Conservation (phyloP, 2,113 vertebrate species). For the Oxyura jamaicensis region DNA sequence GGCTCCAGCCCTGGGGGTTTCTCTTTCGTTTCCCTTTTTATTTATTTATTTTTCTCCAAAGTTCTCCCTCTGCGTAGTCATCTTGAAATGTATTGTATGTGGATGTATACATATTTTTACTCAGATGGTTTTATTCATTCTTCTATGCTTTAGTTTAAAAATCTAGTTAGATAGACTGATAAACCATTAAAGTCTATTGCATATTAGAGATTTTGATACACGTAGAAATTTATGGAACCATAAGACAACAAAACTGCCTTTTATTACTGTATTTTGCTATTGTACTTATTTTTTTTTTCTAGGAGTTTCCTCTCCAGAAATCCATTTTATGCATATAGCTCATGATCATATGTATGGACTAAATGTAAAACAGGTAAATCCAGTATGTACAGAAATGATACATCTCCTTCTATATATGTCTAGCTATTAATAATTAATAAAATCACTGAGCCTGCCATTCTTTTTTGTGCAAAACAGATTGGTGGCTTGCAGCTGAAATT, state of each 20-base stretch:
- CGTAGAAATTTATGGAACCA: not conserved
- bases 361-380: not conserved
- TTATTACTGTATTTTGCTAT: not conserved
- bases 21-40: not conserved
- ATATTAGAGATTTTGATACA: not conserved
- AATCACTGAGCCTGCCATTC: not conserved
- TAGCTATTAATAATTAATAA: not conserved
- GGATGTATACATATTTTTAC: not conserved
- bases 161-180: not conserved
- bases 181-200: not conserved
- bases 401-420: not conserved
- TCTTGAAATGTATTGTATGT: not conserved
- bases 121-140: not conserved
- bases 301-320: constrained; percentile 66
- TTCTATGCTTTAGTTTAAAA: not conserved
- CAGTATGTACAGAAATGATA: constrained; percentile 3
- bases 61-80: not conserved
- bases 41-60: not conserved
- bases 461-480: not conserved
- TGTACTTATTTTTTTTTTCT: not conserved
- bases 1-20: not conserved
- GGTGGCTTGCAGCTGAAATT: not conserved
- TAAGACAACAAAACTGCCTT: not conserved
- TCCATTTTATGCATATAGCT: not conserved
- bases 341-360: not conserved